Conservation (phyloP, 2,888 invertebrate species). For the Habrosyne pyritoides region DNA sequence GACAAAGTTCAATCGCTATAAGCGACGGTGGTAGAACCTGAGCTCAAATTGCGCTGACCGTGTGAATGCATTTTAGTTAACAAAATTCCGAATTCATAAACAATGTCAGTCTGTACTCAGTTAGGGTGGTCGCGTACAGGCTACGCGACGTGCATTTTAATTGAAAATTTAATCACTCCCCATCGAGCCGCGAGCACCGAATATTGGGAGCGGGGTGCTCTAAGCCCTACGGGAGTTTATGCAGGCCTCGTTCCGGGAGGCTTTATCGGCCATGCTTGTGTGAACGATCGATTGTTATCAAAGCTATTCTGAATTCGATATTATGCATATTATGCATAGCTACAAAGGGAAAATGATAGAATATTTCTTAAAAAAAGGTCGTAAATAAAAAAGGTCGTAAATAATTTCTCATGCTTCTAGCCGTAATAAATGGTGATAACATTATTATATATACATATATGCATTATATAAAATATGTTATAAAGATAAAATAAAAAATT, state of each 20-base stretch:
- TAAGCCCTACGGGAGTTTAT: conserved; percentile 21
- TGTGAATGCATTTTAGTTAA: neutral
- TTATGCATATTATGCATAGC: too few relatives aligned
- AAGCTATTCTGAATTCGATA: neutral
- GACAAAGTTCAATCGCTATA: too few relatives aligned
- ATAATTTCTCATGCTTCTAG: too few relatives aligned
- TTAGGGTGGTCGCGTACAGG: conserved; percentile 4
- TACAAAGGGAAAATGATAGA: too few relatives aligned
- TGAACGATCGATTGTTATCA: conserved; percentile 1
- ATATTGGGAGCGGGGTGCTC: conserved; percentile 25
- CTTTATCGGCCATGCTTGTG: conserved; percentile 13
- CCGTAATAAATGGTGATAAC: too few relatives aligned
- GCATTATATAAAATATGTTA: too few relatives aligned
- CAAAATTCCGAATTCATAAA: neutral
- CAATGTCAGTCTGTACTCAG: conserved; percentile 1
- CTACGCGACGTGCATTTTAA: conserved; percentile 21
- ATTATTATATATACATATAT: too few relatives aligned
- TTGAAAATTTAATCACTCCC: conserved; percentile 35
- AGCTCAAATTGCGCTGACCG: neutral
- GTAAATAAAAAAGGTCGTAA: too few relatives aligned
- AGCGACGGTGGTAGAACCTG: too few relatives aligned
- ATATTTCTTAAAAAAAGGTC: too few relatives aligned
- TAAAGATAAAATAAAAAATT: too few relatives aligned
- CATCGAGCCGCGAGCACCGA: conserved; percentile 13
- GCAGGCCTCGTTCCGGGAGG: conserved; percentile 14